phyloP scores from a whole-genome alignment of 2,113 vertebrate species.

The Holacanthus passer region DNA sequence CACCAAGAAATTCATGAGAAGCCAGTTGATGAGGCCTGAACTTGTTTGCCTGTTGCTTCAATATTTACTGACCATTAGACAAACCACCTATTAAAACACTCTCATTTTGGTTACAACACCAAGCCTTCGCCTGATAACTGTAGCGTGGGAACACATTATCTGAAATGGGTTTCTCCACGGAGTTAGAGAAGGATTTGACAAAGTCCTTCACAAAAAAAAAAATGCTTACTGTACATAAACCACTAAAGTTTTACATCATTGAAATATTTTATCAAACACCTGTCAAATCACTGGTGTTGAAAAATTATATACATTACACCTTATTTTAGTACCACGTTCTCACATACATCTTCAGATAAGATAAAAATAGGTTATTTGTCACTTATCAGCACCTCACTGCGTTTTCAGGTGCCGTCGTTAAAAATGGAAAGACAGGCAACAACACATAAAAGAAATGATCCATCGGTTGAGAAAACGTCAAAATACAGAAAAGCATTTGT shows the following conservation, averaged over 20 bases:
- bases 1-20: not conserved
- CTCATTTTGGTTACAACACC: conserved; percentile 1
- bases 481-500: not conserved
- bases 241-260: not conserved
- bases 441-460: not conserved
- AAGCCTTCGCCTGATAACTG: not conserved
- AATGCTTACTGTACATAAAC: not conserved
- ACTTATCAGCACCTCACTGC: not conserved
- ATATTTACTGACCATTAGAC: conserved; percentile 26
- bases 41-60: not conserved
- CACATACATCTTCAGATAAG: not conserved
- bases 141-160: conserved; percentile 1
- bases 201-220: not conserved
- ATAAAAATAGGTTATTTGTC: not conserved
- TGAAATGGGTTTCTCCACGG: not conserved
- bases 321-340: not conserved
- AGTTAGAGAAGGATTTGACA: not conserved
- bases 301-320: not conserved
- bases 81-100: conserved; percentile 13
- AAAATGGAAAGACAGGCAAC: not conserved
- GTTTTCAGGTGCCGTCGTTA: not conserved
- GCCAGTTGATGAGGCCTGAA: not conserved
- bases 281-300: not conserved
- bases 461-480: not conserved
- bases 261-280: not conserved